Evolutionary conservation across 2,888 invertebrate species (phyloP).

Genomic region (Meteorus colon): DNA sequence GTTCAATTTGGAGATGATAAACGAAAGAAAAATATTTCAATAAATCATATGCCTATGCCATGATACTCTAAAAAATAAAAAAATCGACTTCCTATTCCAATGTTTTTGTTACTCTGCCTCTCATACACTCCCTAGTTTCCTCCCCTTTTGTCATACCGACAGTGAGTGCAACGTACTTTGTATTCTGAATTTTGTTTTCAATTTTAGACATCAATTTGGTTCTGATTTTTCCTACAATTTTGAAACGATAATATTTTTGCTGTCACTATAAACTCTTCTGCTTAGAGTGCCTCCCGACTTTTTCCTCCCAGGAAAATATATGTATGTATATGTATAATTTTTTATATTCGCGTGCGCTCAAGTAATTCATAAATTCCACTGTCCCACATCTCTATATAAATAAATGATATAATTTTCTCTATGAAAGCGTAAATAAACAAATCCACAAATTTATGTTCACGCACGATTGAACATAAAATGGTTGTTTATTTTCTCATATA

Average conservation of each 20-base stretch:
- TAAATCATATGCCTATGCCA: slow-evolving; percentile 14
- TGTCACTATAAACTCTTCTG: neutral
- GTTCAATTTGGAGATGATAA: slow-evolving; percentile 8
- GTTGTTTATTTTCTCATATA: neutral
- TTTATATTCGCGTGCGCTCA: neutral
- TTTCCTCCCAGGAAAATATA: neutral
- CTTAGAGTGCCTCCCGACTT: neutral
- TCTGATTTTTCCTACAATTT: neutral
- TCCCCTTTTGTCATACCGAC: slow-evolving; percentile 20
- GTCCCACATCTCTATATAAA: neutral
- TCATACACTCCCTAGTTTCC: neutral
- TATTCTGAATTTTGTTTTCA: neutral
- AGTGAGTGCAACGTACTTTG: slow-evolving; percentile 2
- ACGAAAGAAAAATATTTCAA: neutral
- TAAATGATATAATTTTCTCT: slow-evolving; percentile 3
- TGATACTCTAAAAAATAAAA: slow-evolving; percentile 27
- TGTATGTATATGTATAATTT: neutral
- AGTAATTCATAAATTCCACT: neutral
- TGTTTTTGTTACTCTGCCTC: neutral
- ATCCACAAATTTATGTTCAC: neutral
- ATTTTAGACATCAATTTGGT: neutral
- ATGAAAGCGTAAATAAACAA: neutral
- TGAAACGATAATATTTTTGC: neutral
- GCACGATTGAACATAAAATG: neutral
- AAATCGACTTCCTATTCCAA: slow-evolving; percentile 16